These are phyloP conservation scores for Holocentrus rufus DNA, from an alignment of 2,797 vertebrate species.

Conservation along the genomic window DNA sequence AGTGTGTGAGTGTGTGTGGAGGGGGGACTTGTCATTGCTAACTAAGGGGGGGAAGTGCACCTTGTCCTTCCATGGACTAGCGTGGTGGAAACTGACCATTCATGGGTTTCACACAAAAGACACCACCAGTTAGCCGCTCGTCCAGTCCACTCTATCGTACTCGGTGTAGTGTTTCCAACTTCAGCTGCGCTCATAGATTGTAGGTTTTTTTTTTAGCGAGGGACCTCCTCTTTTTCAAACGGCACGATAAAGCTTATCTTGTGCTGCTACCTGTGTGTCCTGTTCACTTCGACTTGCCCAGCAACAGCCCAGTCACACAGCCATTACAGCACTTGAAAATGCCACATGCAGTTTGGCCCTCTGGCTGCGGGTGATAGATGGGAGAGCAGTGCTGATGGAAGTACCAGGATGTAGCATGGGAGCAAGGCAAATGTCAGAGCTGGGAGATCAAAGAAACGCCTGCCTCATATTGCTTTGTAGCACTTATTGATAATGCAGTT, in stretches of 20 bases:
- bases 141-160: slow-evolving; percentile 24
- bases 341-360: slow-evolving; percentile 79
- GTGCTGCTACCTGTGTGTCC: slow-evolving; percentile 73
- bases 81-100: slow-evolving; percentile 68
- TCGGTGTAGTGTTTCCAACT: slow-evolving; percentile 54
- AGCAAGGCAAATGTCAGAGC: slow-evolving; percentile 67
- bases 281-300: slow-evolving; percentile 71
- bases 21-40: slow-evolving; percentile 69
- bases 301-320: slow-evolving; percentile 77
- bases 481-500: slow-evolving; percentile 11
- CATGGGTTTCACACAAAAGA: slow-evolving; percentile 67
- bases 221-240: slow-evolving; percentile 27
- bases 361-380: slow-evolving; percentile 75
- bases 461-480: slow-evolving; percentile 19
- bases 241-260: slow-evolving; percentile 44
- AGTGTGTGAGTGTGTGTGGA: slow-evolving; percentile 54
- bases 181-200: slow-evolving; percentile 48
- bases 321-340: slow-evolving; percentile 74
- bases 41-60: slow-evolving; percentile 59
- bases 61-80: slow-evolving; percentile 64
- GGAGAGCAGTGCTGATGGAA: slow-evolving; percentile 70
- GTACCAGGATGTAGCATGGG: slow-evolving; percentile 73
- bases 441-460: slow-evolving; percentile 33
- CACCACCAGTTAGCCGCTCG: slow-evolving; percentile 42
- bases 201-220: not conserved